These are phyloP conservation scores for Netelia virgata DNA, from an alignment of 2,888 invertebrate genomes.

Conservation along the genomic window DNA sequence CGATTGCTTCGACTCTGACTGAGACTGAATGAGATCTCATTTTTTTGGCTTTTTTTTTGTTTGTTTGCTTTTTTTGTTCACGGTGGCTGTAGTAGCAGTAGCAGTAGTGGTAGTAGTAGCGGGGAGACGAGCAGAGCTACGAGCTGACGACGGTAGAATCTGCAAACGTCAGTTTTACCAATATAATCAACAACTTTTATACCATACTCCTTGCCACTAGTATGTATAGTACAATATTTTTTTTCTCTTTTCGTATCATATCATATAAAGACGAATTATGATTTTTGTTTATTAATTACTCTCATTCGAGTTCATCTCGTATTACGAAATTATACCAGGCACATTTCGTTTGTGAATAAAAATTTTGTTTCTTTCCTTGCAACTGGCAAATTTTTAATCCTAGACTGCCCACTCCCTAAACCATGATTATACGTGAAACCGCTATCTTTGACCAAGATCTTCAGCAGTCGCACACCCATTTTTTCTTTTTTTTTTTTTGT, in stretches of 20 bases:
- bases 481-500: not conserved
- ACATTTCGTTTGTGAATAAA: slow-evolving; percentile 11
- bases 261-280: not conserved
- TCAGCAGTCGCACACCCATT: slow-evolving; percentile 41
- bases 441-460: slow-evolving; percentile 48
- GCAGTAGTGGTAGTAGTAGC: slow-evolving; percentile 78
- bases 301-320: slow-evolving; percentile 24
- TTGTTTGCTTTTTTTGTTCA: slow-evolving; percentile 75
- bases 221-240: slow-evolving; percentile 64
- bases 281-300: slow-evolving; percentile 25
- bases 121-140: slow-evolving; percentile 85
- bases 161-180: slow-evolving; percentile 85
- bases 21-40: slow-evolving; percentile 78
- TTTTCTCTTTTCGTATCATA: slow-evolving; percentile 25
- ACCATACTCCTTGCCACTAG: slow-evolving; percentile 74
- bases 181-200: slow-evolving; percentile 76
- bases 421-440: slow-evolving; percentile 48
- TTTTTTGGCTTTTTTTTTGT: slow-evolving; percentile 39
- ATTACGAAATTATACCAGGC: slow-evolving; percentile 12
- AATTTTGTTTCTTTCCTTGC: slow-evolving; percentile 2
- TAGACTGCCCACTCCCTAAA: slow-evolving; percentile 70
- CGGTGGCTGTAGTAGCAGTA: slow-evolving; percentile 84
- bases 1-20: slow-evolving; percentile 67
- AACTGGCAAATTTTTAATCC: slow-evolving; percentile 53
- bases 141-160: slow-evolving; percentile 85